Conservation (phyloP, 2,113 vertebrate species). For the Cyphomyrus plagiostoma region DNA sequence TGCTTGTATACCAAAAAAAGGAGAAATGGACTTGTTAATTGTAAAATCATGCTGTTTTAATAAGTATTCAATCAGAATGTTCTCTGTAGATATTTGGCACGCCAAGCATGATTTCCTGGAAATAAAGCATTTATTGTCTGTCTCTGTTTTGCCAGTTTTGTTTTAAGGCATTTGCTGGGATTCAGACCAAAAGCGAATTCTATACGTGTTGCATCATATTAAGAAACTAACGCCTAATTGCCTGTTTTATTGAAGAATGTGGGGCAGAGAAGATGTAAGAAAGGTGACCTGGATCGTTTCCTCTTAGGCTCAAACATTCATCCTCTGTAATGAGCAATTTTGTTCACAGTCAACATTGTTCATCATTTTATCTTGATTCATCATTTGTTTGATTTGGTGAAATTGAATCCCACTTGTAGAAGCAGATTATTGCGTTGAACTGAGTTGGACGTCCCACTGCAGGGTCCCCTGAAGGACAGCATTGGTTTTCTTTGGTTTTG, state of each 20-base stretch:
- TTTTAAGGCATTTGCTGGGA: background rate
- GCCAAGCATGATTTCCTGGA: background rate
- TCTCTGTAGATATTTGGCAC: background rate
- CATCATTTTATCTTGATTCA: background rate
- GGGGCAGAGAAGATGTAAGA: background rate
- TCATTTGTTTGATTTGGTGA: background rate
- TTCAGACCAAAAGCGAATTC: background rate
- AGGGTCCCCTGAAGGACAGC: background rate
- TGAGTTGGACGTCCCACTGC: background rate
- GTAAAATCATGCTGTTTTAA: background rate
- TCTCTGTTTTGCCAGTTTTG: background rate
- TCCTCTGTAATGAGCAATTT: background rate
- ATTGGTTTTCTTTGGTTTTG: background rate
- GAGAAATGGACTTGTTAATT: background rate
- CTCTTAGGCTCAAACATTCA: background rate
- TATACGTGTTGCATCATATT: constrained; percentile 10
- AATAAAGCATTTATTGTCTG: background rate
- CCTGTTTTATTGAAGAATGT: constrained; percentile 2
- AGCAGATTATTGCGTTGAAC: background rate
- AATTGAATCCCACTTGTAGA: background rate
- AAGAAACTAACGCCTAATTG: background rate
- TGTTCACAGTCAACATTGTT: background rate
- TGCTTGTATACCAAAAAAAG: background rate
- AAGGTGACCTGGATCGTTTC: background rate
- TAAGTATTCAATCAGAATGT: background rate